Evolutionary conservation across 2,797 vertebrate species (phyloP), one percentile per base, ranked within the genome.

Genomic region (Chanos chanos): DNA sequence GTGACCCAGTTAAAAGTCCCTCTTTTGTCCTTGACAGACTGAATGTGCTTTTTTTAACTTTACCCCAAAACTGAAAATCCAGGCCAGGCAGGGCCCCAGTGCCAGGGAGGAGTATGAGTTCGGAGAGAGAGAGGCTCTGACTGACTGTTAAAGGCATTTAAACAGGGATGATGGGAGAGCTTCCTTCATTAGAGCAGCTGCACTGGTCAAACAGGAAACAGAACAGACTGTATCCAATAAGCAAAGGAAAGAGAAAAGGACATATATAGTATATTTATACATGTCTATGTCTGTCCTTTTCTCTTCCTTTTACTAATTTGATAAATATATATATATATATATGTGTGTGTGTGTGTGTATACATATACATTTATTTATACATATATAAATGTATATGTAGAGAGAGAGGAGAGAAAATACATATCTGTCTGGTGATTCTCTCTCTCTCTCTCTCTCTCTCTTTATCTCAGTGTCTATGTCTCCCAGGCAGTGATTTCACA

Each of bases 1-100:
- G 68, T 84, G 83, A 84, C 83, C 86, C 75, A 83, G 70, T 85
- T 84, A 79, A 68, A 74, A 77, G 68, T 80, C 70, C 74, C 64
- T 55, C 54, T 60, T 58, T 67, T 77, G 83, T 69, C 84, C 82
- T 86, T 87, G 82, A 83, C 77, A 41, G 21, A 58, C 67, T 16
- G 71, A 59, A 45, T 72, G 74, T 52, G 71, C 70, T 41, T 19
- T 52, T 64, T 59, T 49, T 64, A 60, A 33, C 15, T 24, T 37
- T 74, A 81, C 56, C 51, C 25, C 36, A 7, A 48, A 40, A 68
- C 52, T 3, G n/a, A 44, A 28, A 70, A 54, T 71, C 81, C 83
- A 31, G 76, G 66, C 79, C 13, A 70, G 54, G 71, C 81, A 83
- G 31, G 76, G 66, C 79, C 13, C 36, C 12, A 2, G 41, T 75